phyloP scores from a whole-genome alignment of 2,113 vertebrate genomes.

The Numenius arquata region DNA sequence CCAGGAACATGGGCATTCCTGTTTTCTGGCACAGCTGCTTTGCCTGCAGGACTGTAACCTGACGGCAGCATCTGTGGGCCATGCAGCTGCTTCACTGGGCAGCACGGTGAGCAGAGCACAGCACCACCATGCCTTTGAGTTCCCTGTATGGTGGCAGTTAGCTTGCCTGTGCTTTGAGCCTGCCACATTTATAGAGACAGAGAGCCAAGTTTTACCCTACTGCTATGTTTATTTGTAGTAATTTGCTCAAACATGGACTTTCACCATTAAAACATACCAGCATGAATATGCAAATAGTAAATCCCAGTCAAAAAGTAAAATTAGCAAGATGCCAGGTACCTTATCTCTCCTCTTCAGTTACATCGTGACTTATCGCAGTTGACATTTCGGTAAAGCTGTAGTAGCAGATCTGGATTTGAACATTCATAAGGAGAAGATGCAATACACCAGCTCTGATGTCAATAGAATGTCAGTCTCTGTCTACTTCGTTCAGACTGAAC shows the following conservation, averaged over 20 bases:
- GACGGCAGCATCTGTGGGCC: background rate
- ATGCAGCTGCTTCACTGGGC: background rate
- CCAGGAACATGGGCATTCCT: background rate
- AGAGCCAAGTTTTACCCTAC: background rate
- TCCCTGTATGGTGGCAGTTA: background rate
- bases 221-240: background rate
- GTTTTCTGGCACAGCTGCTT: background rate
- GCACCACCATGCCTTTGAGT: background rate
- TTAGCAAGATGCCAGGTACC: background rate
- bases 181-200: background rate
- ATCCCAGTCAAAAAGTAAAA: background rate
- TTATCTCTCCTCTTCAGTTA: conserved; percentile 1
- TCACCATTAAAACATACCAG: background rate
- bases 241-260: background rate
- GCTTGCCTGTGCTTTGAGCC: background rate
- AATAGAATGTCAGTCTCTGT: conserved; percentile 13
- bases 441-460: conserved; percentile 44
- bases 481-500: background rate
- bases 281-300: conserved; percentile 24
- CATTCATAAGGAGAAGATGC: conserved; percentile 3
- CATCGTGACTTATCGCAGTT: background rate
- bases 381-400: conserved; percentile 35
- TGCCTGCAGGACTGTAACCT: background rate
- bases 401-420: conserved; percentile 6
- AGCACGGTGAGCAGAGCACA: background rate